Percentiles rank a stretch among this genome's conserved stretches.
These are phyloP conservation scores for Stratiolaelaps scimitus DNA, from an alignment of 1,140 invertebrate species.

Conservation along the genomic window DNA sequence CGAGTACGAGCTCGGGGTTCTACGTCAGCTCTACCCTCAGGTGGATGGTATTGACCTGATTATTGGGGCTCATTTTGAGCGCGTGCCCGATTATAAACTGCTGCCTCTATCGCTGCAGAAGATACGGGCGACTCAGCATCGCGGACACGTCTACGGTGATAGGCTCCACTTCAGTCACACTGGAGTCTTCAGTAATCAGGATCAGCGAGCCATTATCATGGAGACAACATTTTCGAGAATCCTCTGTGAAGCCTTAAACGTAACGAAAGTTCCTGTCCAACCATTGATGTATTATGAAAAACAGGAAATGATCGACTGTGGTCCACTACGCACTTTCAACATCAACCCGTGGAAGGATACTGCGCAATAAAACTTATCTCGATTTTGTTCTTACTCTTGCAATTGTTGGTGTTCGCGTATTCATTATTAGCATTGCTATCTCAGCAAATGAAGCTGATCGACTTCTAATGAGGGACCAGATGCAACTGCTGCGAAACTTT, in stretches of 20 bases:
- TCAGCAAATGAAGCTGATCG: too few species aligned
- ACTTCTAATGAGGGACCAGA: too few species aligned
- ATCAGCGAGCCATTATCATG: not conserved
- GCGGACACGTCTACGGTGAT: not conserved
- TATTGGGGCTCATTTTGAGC: not conserved
- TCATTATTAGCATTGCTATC: too few species aligned
- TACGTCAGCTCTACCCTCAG: not conserved
- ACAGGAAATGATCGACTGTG: too few species aligned
- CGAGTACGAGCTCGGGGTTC: not conserved
- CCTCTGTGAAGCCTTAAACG: conserved; percentile 4
- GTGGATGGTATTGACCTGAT: not conserved
- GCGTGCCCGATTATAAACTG: not conserved
- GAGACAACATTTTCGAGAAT: not conserved
- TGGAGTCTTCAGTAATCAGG: not conserved
- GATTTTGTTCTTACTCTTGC: too few species aligned
- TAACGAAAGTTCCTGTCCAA: not conserved
- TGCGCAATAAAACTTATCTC: too few species aligned
- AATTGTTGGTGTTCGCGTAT: too few species aligned
- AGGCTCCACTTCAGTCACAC: not conserved
- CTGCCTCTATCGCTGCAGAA: not conserved
- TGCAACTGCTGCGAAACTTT: too few species aligned
- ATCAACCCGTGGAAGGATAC: too few species aligned
- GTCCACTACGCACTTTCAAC: too few species aligned
- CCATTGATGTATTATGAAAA: too few species aligned
- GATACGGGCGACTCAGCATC: not conserved